Conservation (phyloP, 2,797 vertebrate genomes). For the Cottoperca gobio region DNA sequence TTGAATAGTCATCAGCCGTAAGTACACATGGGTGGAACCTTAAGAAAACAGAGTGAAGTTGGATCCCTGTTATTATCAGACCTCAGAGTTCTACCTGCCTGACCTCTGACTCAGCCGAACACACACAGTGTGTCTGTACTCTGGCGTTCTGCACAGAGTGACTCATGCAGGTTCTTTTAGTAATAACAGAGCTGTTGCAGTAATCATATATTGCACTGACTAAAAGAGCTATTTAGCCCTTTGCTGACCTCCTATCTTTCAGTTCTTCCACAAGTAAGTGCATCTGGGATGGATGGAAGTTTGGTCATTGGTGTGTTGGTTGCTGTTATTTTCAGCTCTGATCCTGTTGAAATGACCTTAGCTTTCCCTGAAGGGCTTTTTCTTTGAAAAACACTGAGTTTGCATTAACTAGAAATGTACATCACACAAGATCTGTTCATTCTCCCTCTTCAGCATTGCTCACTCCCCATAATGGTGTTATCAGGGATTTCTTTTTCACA, state of each 20-base stretch:
- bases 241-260: conserved; percentile 28
- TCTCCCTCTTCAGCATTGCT: conserved; percentile 1
- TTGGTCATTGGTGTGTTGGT: not conserved
- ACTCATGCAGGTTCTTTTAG: conserved; percentile 25
- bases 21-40: conserved; percentile 18
- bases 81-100: conserved; percentile 19
- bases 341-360: not conserved
- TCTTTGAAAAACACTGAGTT: conserved; percentile 20
- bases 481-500: not conserved
- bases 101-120: conserved; percentile 39
- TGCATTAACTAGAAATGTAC: not conserved
- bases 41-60: not conserved
- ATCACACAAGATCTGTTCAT: not conserved
- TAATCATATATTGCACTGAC: conserved; percentile 37
- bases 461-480: not conserved
- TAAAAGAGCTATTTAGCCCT: conserved; percentile 21
- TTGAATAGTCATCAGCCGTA: not conserved
- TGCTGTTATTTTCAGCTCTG: conserved; percentile 23
- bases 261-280: conserved; percentile 3
- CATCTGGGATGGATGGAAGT: not conserved
- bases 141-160: conserved; percentile 17
- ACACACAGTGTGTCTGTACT: not conserved
- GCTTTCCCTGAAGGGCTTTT: not conserved
- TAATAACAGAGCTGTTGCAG: conserved; percentile 43
- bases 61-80: conserved; percentile 40